Base-by-base conservation (phyloP, 2,113 vertebrate species). In the Manacus vitellinus region DNA sequence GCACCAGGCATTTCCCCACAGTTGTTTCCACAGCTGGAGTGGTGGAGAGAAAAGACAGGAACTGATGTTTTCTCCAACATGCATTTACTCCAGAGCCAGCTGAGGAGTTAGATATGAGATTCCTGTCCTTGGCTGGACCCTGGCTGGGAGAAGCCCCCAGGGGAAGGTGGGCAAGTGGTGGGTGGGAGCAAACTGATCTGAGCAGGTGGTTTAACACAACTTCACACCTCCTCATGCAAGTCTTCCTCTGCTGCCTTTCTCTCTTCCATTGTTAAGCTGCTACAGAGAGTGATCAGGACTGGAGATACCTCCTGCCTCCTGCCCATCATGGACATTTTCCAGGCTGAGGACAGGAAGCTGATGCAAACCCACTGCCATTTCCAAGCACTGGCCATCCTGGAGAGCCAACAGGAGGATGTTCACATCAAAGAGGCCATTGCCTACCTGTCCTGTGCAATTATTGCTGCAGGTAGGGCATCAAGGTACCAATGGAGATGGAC, bases 391-490 rank as follows among this genome's bases (percentile, higher is more conserved):
- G 97, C 97, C 82, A 97, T 99, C 95, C 92, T 99, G 68, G 97
- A 97, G 68, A 96, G 15, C 74, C 78, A n/a, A 8, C 92, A 63
- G 85, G 97, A 97, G 1, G 98, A 95, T 25, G 84, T 87, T n/a
- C 97, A 92, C 66, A 83, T 99, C 85, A 98, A 96, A 87, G 99
- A 99, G 94, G 98, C 99, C 65, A 97, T 99, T 67, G 95, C 98
- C 9, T 99, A 99, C 93, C 98, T 99, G 39, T 99, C 99, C 56
- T 98, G 99, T 83, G 99, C 99, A 90, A 99, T 99, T 96, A 99
- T 99, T 52, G 98, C 98, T 70, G 98, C 99, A 92, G 99, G 99
- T 99, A 94, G 94, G 93, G 66, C 62, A 44, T 14, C 14, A 21
- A 25, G 27, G 9, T 16, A 39, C 28, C 62, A 8, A 0, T 17